Evolutionary conservation across 2,888 invertebrate species (phyloP).

Genomic region (Melikaiella ostensackeni): DNA sequence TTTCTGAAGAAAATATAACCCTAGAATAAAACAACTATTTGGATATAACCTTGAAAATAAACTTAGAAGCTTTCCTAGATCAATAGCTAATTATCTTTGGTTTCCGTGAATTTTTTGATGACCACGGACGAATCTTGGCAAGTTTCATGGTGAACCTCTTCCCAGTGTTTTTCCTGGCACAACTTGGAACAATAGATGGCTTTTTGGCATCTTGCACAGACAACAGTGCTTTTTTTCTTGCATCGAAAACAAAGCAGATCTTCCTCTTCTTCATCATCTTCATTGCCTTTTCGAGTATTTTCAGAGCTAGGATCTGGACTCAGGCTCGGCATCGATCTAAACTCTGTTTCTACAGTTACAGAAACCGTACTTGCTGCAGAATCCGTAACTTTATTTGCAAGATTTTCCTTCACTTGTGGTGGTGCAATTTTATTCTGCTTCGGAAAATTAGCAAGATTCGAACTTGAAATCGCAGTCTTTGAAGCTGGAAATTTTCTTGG

Average conservation of each 20-base stretch:
- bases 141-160: background rate
- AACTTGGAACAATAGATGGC: background rate
- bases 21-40: background rate
- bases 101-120: background rate
- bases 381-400: background rate
- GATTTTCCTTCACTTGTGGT: background rate
- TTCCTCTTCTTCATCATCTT: background rate
- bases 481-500: too few relatives aligned
- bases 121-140: background rate
- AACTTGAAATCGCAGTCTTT: background rate
- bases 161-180: background rate
- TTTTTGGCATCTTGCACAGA: background rate
- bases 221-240: background rate
- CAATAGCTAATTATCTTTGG: background rate
- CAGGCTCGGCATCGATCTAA: background rate
- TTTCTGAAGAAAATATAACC: background rate
- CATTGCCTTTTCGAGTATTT: background rate
- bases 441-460: background rate
- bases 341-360: background rate
- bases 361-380: background rate
- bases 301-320: background rate
- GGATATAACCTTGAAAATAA: background rate
- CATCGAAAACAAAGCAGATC: background rate
- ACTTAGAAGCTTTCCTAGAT: background rate
- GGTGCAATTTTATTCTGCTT: background rate